These are phyloP conservation scores for Parauchenoglanis ngamensis DNA, from an alignment of 2,797 vertebrate species.

Conservation along the genomic window DNA sequence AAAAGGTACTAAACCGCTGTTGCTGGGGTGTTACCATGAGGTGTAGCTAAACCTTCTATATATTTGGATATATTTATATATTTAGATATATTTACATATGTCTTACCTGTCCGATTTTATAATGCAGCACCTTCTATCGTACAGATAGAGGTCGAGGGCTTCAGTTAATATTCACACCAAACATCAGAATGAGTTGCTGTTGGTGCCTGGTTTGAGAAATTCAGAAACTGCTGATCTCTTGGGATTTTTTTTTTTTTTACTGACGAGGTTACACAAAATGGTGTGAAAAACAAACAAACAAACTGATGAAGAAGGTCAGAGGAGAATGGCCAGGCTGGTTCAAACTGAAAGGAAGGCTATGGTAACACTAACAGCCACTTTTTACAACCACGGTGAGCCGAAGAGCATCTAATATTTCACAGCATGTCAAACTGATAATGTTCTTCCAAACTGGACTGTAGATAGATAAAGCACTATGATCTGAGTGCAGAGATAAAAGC, in stretches of 20 bases:
- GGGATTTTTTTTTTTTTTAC: neutral
- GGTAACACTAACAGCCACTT: neutral
- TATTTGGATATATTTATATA: neutral
- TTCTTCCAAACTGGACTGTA: neutral
- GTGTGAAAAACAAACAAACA: neutral
- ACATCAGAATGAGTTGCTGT: neutral
- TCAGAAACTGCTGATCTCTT: neutral
- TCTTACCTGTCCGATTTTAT: neutral
- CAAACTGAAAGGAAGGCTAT: neutral
- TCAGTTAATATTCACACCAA: neutral
- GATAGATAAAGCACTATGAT: too few relatives aligned
- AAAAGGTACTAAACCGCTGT: neutral
- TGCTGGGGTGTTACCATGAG: neutral
- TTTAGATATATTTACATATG: neutral
- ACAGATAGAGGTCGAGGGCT: neutral
- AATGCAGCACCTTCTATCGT: neutral
- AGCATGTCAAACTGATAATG: neutral
- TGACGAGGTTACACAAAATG: neutral
- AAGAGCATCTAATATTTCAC: neutral
- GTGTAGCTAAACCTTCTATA: neutral
- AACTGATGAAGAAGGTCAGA: neutral
- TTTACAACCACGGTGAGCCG: neutral
- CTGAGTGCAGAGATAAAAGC: too few relatives aligned
- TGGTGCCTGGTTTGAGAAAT: neutral
- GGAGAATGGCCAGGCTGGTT: neutral